Conservation (phyloP, 1,140 invertebrate species). For the Metopolophium dirhodum region DNA sequence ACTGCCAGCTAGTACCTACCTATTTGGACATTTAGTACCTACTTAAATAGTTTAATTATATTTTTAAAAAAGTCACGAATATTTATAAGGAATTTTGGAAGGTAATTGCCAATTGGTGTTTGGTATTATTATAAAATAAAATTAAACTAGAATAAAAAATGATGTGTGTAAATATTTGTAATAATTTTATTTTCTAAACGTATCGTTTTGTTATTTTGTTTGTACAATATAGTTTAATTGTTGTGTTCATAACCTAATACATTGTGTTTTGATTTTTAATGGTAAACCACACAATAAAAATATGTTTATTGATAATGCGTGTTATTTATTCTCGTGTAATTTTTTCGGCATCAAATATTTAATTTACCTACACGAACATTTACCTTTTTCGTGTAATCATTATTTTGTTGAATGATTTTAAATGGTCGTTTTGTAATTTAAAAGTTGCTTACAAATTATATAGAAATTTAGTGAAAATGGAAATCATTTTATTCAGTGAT, state of each 20-base stretch:
- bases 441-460: not conserved
- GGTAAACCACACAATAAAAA: not conserved
- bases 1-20: not conserved
- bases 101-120: not conserved
- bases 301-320: not conserved
- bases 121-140: not conserved
- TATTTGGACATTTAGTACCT: no score
- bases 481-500: not conserved
- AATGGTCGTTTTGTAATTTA: not conserved
- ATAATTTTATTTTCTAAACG: not conserved
- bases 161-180: no score
- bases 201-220: not conserved
- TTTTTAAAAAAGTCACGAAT: no score
- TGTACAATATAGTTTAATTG: not conserved
- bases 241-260: not conserved
- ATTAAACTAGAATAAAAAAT: not conserved
- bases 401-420: not conserved
- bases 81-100: no score
- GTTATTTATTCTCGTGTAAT: not conserved
- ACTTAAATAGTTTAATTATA: no score
- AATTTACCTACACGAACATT: not conserved
- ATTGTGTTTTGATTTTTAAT: not conserved
- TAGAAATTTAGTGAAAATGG: not conserved
- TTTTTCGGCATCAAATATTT: not conserved
- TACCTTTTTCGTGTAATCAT: not conserved